These are phyloP conservation scores for Caenorhabditis latens DNA, from an alignment of 1,140 invertebrate species.

Conservation along the genomic window DNA sequence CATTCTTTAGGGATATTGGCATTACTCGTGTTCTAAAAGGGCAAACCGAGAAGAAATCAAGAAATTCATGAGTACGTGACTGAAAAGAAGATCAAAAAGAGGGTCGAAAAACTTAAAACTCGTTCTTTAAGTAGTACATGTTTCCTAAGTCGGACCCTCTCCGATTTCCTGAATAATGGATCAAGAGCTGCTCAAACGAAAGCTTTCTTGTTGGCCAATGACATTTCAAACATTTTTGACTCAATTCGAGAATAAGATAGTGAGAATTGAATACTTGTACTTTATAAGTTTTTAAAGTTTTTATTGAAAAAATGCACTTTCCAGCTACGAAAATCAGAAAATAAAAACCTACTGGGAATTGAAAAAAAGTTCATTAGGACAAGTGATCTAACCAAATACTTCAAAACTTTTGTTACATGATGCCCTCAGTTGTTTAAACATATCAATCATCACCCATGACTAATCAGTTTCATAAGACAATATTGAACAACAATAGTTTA, in stretches of 20 bases:
- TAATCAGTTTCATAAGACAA: constrained; percentile 17
- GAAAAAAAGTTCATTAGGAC: too few species aligned
- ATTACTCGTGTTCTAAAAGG: neutral
- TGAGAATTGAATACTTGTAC: neutral
- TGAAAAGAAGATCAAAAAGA: constrained; percentile 17
- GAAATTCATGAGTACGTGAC: neutral
- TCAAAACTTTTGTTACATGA: neutral
- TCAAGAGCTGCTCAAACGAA: neutral
- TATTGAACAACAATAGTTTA: constrained; percentile 13
- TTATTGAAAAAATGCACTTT: too few species aligned
- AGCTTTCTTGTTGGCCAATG: neutral
- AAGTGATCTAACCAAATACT: too few species aligned
- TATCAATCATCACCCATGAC: constrained; percentile 7
- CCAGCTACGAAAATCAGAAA: too few species aligned
- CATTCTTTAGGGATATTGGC: neutral
- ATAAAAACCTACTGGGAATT: too few species aligned
- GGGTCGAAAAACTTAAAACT: constrained; percentile 1
- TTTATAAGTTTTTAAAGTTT: neutral
- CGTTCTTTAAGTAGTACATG: neutral
- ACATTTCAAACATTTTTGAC: constrained; percentile 20
- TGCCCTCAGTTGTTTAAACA: neutral
- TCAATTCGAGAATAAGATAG: neutral
- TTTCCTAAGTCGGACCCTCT: neutral
- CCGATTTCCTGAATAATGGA: constrained; percentile 36
- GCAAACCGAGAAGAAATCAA: neutral